A percentile compares a stretch with the other conserved stretches of the same genome.
Conservation (phyloP, 2,888 invertebrate species). For the Plemyria rubiginata region DNA sequence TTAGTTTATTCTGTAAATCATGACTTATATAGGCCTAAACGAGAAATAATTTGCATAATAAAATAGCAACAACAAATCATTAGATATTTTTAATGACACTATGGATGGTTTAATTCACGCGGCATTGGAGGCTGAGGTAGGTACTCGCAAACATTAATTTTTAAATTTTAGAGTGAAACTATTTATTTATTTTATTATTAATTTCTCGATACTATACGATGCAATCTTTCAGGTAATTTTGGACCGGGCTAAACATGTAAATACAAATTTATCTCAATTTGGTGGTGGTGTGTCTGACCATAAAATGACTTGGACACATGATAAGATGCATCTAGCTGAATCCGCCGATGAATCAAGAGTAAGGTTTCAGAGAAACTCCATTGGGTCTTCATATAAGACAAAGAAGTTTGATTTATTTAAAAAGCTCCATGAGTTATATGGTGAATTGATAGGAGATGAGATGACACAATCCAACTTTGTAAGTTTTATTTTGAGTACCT, state of each 20-base stretch:
- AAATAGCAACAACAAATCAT: constrained; percentile 73
- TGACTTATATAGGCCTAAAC: constrained; percentile 82
- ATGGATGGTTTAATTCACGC: constrained; percentile 85
- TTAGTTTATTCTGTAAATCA: constrained; percentile 80
- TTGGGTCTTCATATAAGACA: constrained; percentile 65
- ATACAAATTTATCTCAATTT: constrained; percentile 75
- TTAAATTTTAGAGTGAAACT: not conserved
- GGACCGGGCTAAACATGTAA: constrained; percentile 81
- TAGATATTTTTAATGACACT: constrained; percentile 81
- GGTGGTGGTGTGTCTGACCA: constrained; percentile 79
- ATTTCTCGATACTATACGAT: constrained; percentile 10
- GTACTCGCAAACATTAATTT: constrained; percentile 62
- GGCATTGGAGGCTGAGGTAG: constrained; percentile 85
- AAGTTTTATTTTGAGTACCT: constrained; percentile 48
- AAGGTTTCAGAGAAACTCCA: constrained; percentile 76
- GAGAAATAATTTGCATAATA: constrained; percentile 72
- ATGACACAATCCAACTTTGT: constrained; percentile 75
- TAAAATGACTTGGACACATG: constrained; percentile 84
- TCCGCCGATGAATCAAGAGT: constrained; percentile 79
- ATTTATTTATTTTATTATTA: constrained; percentile 30
- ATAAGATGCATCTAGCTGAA: constrained; percentile 80
- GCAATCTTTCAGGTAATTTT: constrained; percentile 74
- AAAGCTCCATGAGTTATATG: constrained; percentile 80
- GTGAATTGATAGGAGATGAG: constrained; percentile 79
- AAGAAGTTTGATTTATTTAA: constrained; percentile 82